Evolutionary conservation across 1,140 invertebrate genomes (phyloP), one percentile per base, ranked within the genome.

Genomic region (Subanguina moxae): DNA sequence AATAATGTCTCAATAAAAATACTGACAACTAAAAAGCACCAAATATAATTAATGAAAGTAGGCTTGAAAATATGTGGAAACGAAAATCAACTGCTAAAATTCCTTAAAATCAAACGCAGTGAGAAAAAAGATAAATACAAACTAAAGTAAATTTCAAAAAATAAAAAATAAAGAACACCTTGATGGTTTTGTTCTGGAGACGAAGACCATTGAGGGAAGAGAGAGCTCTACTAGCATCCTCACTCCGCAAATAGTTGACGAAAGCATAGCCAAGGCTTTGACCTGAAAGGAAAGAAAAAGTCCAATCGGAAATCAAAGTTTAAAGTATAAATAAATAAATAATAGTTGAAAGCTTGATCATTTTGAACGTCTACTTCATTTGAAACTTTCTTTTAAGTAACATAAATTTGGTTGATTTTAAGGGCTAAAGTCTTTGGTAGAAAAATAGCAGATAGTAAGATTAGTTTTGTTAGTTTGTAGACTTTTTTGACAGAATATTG

Each of bases 221-320:
- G 82, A 97, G 96, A 62, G 95, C 94, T 85, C 96, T 94, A 84
- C 94, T 91, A 45, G 95, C 94, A 86, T 97, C 94, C 86, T 95
- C 92, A 62, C 91, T 88, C 78, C 91, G 88, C 82, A 94, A 91
- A 85, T 97, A 98, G 87, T 98, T 97, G 71, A 97, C 94, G 85
- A 97, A 98, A 74, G 94, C 95, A 85, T 97, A 98, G 72, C 95
- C 94, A 76, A 98, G 88, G 86, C 93, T 96, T 87, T 98, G 94
- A 81, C 94, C 94, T 94, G 86, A 75, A 87, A 76, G 59, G 67
- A 52, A 52, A 21, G 17, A 76, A 27, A 76, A 73, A 67, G 38
- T 28, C 27, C 17, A 25, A 32, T 45, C n/a, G 46, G n/a, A 67
- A 65, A 67, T 28, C 32, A 65, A 42, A 43, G 21, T 62, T 62